These are phyloP conservation scores for Drosophila paulistorum DNA, from an alignment of 1,140 invertebrate genomes.

Conservation along the genomic window DNA sequence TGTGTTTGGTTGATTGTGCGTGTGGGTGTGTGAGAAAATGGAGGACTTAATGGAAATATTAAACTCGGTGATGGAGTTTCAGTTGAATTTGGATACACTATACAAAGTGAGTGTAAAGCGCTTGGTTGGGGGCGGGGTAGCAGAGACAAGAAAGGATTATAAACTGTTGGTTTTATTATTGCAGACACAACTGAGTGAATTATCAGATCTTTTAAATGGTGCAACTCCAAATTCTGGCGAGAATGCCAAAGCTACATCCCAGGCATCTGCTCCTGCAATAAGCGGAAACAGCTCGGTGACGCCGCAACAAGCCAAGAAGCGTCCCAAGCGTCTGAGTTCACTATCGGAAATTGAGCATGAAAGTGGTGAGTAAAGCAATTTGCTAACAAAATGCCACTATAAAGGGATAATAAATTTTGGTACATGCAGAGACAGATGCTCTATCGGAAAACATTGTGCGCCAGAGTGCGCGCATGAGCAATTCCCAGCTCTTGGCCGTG, in stretches of 20 bases:
- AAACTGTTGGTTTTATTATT: conserved; percentile 17
- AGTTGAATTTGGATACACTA: conserved; percentile 40
- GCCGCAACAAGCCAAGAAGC: conserved; percentile 75
- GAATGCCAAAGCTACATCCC: conserved; percentile 13
- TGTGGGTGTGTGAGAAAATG: conserved; percentile 41
- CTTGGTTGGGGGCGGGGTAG: background rate
- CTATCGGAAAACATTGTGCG: conserved; percentile 20
- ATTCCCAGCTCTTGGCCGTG: conserved; percentile 63
- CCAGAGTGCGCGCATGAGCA: conserved; percentile 46
- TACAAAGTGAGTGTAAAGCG: conserved; percentile 35
- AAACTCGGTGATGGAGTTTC: conserved; percentile 28
- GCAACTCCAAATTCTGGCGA: background rate
- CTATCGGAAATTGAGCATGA: conserved; percentile 57
- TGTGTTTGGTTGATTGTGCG: conserved; percentile 1
- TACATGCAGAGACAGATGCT: background rate
- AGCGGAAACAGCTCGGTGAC: conserved; percentile 40
- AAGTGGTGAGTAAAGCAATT: background rate
- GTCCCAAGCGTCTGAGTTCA: conserved; percentile 61
- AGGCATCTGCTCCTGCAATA: background rate
- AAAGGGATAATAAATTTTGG: background rate
- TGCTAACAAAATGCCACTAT: background rate
- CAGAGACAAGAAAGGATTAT: background rate
- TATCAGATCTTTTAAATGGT: conserved; percentile 64
- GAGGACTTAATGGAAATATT: conserved; percentile 62
- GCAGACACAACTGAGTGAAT: conserved; percentile 57